Evolutionary conservation across 2,113 vertebrate species (phyloP).

Genomic region (Vimba vimba): DNA sequence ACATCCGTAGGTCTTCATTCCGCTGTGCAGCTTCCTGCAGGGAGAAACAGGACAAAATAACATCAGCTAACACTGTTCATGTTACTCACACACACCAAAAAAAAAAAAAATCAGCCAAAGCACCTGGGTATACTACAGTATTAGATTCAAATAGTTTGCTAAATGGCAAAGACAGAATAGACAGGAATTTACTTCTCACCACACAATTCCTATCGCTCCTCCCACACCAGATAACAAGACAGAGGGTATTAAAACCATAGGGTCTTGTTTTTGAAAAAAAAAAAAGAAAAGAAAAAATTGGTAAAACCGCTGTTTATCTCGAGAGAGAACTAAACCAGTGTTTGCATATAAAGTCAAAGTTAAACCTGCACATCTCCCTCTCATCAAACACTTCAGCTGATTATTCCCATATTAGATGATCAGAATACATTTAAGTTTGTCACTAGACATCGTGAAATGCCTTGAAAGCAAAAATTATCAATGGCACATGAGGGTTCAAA

Average conservation of each 20-base stretch:
- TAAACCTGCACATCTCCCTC: neutral
- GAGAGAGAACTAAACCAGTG: neutral
- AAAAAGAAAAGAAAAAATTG: neutral
- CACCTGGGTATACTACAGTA: constrained; percentile 18
- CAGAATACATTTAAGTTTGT: neutral
- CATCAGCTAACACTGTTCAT: constrained; percentile 51
- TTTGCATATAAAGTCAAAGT: too few relatives aligned
- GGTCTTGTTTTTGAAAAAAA: neutral
- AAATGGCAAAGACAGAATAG: constrained; percentile 37
- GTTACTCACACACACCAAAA: constrained; percentile 45
- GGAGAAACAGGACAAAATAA: constrained; percentile 59
- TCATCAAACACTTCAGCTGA: neutral
- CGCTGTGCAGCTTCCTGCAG: constrained; percentile 96
- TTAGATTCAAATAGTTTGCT: constrained; percentile 49
- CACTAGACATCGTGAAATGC: neutral
- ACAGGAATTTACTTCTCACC: constrained; percentile 39
- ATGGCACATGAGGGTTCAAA: constrained; percentile 46
- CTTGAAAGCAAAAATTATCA: constrained; percentile 11
- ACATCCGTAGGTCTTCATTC: constrained; percentile 97
- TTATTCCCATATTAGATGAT: neutral
- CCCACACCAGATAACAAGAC: neutral
- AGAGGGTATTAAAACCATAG: neutral
- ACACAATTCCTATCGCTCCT: neutral
- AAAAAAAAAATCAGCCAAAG: neutral
- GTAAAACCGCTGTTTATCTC: neutral